A percentile compares a stretch with the other conserved stretches of the same genome.
Conservation (phyloP, 1,140 invertebrate genomes). For the Temnothorax longispinosus region DNA sequence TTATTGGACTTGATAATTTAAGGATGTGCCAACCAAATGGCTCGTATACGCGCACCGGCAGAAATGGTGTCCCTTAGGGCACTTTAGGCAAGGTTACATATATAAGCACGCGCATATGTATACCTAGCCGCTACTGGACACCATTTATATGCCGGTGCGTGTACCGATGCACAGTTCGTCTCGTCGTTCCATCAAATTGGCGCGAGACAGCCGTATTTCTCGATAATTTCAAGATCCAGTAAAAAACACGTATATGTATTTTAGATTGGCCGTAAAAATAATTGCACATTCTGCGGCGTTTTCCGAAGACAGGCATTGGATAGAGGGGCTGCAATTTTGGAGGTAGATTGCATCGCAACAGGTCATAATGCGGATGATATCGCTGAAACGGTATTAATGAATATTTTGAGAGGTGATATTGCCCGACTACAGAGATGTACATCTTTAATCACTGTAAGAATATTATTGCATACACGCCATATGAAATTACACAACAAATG, state of each 20-base stretch:
- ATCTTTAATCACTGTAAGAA: constrained; percentile 92
- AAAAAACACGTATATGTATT: constrained; percentile 45
- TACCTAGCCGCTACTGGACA: too few relatives aligned
- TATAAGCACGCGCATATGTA: too few relatives aligned
- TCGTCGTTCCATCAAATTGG: too few relatives aligned
- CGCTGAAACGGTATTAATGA: constrained; percentile 99
- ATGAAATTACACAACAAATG: constrained; percentile 37
- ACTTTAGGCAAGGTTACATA: too few relatives aligned
- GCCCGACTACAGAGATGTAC: constrained; percentile 97
- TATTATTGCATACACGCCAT: constrained; percentile 5
- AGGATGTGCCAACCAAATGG: too few relatives aligned
- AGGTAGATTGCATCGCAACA: constrained; percentile 97
- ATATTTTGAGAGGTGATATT: constrained; percentile 98
- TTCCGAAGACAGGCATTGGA: constrained; percentile 98
- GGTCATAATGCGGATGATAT: constrained; percentile 99
- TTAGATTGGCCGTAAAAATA: constrained; percentile 98
- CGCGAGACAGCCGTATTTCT: background rate
- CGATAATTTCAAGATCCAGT: background rate
- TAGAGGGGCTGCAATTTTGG: constrained; percentile 94
- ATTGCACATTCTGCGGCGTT: constrained; percentile 99
- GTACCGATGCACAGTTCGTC: too few relatives aligned
- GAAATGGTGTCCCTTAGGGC: too few relatives aligned
- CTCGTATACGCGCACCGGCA: too few relatives aligned
- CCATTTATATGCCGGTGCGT: too few relatives aligned
- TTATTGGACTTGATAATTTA: too few relatives aligned